Evolutionary conservation across 2,888 invertebrate species (phyloP), one percentile per base, ranked within the genome.

Genomic region (Acleris holmiana): DNA sequence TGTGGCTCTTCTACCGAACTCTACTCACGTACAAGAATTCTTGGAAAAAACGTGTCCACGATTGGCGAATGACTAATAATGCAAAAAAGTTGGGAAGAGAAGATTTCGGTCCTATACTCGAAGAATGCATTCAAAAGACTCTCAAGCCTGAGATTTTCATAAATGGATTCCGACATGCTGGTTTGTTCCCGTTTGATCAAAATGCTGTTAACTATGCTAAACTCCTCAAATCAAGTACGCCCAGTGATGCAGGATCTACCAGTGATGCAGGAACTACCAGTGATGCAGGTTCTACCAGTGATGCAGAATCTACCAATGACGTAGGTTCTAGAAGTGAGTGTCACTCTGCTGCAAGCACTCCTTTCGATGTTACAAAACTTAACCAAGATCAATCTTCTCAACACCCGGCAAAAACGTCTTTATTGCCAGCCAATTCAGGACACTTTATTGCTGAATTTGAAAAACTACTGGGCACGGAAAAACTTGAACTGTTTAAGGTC

Each of bases 81-180:
- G 25, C 19, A n/a, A 51, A 63, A 44, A 41, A 23, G 47, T 41
- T 68, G 57, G 63, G 58, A 49, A 35, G 58, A 54, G 59, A 60
- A 60, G 60, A 63, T 51, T 66, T 66, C 54, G 63, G 41, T 13
- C 57, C 53, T 29, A 40, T 68, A 21, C 60, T 68, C 21, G 61
- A 66, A 53, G 57, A 53, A 47, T 54, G 55, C 17, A 53, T 68
- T 46, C 50, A 47, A 51, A 62, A 57, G 21, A 58, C 51, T 19
- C 59, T 67, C 25, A 49, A 48, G 25, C 62, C 62, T 46, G 48
- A 55, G 40, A 49, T 44, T 7, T 62, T 68, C 21, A 49, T 41
- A 50, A 48, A 63, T 66, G 66, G 68, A n/a, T 68, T 66, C 50
- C 51, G 66, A 29, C 40, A 55, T 40, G 54, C 58, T 25, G 66